Percentiles rank a stretch among this genome's conserved stretches.
These are phyloP conservation scores for Lophura nycthemera DNA, from an alignment of 2,113 vertebrate species.

Conservation along the genomic window DNA sequence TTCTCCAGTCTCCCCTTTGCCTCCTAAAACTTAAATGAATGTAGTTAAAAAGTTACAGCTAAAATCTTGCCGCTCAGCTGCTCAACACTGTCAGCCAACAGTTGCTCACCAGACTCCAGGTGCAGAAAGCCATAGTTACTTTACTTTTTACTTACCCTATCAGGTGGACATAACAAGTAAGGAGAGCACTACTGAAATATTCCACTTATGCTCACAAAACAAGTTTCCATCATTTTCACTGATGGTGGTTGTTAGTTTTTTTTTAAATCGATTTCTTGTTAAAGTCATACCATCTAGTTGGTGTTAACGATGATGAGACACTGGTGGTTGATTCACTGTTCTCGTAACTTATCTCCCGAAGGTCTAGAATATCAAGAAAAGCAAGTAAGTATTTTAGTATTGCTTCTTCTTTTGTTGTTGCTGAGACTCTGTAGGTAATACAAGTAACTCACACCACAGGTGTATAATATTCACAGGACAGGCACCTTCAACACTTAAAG, in stretches of 20 bases:
- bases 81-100: not conserved
- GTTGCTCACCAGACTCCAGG: not conserved
- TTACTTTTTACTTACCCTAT: not conserved
- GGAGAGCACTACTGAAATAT: not conserved
- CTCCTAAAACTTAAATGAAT: not conserved
- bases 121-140: not conserved
- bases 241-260: not conserved
- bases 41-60: not conserved
- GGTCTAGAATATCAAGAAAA: not conserved
- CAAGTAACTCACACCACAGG: not conserved
- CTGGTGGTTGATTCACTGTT: not conserved
- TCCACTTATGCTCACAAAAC: not conserved
- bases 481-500: not conserved
- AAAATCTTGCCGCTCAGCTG: not conserved
- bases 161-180: not conserved
- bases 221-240: not conserved
- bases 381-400: not conserved
- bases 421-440: not conserved
- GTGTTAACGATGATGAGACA: not conserved
- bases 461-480: not conserved
- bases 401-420: not conserved
- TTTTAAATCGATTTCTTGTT: not conserved
- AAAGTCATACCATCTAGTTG: not conserved
- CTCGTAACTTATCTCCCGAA: fast-evolving
- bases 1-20: not conserved